Conservation (phyloP, 2,113 vertebrate genomes). For the Aegithalos caudatus region DNA sequence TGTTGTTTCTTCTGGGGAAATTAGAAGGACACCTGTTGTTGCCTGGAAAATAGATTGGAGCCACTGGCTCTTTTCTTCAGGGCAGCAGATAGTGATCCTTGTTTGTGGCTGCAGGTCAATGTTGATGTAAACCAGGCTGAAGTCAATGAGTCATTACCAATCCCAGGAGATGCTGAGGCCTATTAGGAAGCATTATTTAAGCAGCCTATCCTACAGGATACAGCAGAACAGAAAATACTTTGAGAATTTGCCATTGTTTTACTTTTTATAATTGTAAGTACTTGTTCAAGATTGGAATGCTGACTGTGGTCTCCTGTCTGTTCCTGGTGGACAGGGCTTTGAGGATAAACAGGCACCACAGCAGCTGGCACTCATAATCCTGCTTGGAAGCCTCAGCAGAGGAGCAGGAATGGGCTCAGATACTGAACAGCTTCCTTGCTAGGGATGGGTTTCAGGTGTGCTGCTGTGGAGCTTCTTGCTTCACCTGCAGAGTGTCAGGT, state of each 20-base stretch:
- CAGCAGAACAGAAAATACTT: not conserved
- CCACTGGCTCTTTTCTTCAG: not conserved
- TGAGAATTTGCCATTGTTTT: not conserved
- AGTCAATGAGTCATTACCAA: not conserved
- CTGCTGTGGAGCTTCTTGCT: not conserved
- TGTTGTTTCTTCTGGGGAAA: not conserved
- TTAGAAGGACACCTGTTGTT: not conserved
- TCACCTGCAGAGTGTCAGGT: not conserved
- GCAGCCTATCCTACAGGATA: not conserved
- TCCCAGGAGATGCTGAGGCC: not conserved
- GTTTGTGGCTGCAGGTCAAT: not conserved
- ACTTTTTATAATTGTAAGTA: not conserved
- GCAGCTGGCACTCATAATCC: not conserved
- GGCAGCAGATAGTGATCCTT: not conserved
- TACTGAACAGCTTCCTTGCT: not conserved
- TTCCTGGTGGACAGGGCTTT: not conserved
- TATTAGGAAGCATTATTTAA: not conserved
- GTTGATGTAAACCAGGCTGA: not conserved
- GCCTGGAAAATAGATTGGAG: not conserved
- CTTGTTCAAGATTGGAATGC: not conserved
- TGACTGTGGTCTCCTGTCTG: not conserved
- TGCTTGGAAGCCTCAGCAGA: not conserved
- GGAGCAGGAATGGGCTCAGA: not conserved
- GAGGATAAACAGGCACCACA: not conserved
- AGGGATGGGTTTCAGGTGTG: not conserved